Base-by-base conservation (phyloP, 2,797 vertebrate species). In the Artibeus jamaicensis region DNA sequence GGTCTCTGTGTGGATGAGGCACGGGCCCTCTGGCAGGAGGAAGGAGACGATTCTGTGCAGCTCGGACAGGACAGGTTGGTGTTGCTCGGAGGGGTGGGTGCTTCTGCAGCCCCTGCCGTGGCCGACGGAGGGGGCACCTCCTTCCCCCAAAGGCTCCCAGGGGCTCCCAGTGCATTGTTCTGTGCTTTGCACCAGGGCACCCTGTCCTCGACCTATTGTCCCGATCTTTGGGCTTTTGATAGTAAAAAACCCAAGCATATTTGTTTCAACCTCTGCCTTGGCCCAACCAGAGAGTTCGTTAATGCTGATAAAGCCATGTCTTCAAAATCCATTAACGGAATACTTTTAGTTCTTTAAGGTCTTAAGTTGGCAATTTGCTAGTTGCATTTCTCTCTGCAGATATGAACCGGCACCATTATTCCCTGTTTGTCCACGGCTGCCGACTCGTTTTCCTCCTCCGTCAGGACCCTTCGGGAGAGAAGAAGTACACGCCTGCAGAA, bases 11-110 rank as follows among this genome's bases (percentile, higher is more conserved):
- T 99, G 99, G 99, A 99, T 99, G 99, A 98, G 99, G 88, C 99
- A 99, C 0, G 99, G 99, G 84, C 99, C 99, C 0, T 99, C 99
- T 0, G 98, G 99, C 97, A 99, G 98, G n/a, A 99, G 99, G 91
- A 99, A 99, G 34, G 99, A 99, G 98, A 99, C 99, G 6, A 98
- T 99, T 83, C 98, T 99, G 91, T 99, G 99, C 98, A 99, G 99
- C 98, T 99, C 99, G 4, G 99, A 99, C 98, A 99, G 99, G 97
- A 99, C 99, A 96, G 99, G 99, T 96, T 29, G 3, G 0, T 12
- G 16, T 8, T 0, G 9, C 48, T 11, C 3, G 42, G 3, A 21
- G 5, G 3, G 14, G 8, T 3, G 10, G 12, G 0, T 2, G 1
- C 44, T n/a, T 12, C 5, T 0, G 9, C 9, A 32, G 26, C 15